phyloP scores from a whole-genome alignment of 2,797 vertebrate species.

The Harpagifer antarcticus region DNA sequence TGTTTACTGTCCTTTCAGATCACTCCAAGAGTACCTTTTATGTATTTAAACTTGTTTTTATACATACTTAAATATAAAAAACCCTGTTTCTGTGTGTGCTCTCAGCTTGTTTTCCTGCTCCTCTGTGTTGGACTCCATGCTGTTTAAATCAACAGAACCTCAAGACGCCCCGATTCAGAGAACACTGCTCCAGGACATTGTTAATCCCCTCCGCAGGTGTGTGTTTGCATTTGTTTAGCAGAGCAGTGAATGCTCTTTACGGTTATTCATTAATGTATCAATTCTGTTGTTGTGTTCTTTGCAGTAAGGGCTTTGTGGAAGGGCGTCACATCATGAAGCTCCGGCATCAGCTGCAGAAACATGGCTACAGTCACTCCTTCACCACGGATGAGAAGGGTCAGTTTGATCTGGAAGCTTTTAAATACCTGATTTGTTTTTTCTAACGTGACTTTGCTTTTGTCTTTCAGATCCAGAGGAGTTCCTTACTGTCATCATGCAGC shows the following conservation, averaged over 20 bases:
- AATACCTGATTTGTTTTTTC: background rate
- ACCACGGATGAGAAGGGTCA: slow-evolving; percentile 93
- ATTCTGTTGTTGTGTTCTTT: background rate
- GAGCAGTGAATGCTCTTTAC: background rate
- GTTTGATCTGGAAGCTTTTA: background rate
- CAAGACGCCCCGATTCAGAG: slow-evolving; percentile 84
- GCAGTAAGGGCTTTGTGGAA: slow-evolving; percentile 88
- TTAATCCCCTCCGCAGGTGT: slow-evolving; percentile 92
- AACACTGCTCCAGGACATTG: slow-evolving; percentile 89
- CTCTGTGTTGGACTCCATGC: slow-evolving; percentile 90
- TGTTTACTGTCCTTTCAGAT: background rate
- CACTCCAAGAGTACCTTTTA: background rate
- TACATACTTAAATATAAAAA: background rate
- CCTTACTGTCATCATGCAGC: slow-evolving; percentile 91
- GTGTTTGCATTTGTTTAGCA: background rate
- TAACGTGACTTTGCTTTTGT: slow-evolving; percentile 9
- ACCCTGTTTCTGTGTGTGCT: background rate
- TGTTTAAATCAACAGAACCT: slow-evolving; percentile 84
- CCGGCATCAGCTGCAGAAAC: slow-evolving; percentile 87
- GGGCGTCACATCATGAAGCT: slow-evolving; percentile 89
- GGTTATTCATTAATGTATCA: background rate
- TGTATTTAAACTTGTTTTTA: background rate
- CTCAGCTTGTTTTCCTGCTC: slow-evolving; percentile 92
- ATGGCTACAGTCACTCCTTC: slow-evolving; percentile 88
- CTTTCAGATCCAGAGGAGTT: slow-evolving; percentile 93